phyloP scores from a whole-genome alignment of 2,113 vertebrate species.

The Mixornis gularis region DNA sequence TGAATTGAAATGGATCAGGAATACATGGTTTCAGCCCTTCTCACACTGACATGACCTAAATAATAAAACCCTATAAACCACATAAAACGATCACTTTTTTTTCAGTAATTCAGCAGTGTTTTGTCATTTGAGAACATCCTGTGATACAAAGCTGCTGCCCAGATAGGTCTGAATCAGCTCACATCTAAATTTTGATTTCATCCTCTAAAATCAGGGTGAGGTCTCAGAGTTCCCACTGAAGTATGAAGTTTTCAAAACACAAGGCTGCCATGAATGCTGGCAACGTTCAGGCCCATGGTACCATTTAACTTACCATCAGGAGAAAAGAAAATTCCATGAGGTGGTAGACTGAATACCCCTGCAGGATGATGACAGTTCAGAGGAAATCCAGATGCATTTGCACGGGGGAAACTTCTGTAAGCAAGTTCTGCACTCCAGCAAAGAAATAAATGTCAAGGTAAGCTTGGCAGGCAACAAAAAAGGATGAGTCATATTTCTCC shows the following conservation, averaged over 20 bases:
- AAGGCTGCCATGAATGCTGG: background rate
- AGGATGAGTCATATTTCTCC: slow-evolving; percentile 74
- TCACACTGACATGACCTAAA: background rate
- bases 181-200: background rate
- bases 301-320: background rate
- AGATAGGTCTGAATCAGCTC: background rate
- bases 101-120: background rate
- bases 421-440: slow-evolving; percentile 62
- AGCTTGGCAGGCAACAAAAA: slow-evolving; percentile 67
- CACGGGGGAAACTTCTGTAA: slow-evolving; percentile 68
- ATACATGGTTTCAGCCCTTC: background rate
- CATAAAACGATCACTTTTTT: background rate
- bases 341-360: background rate
- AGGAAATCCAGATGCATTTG: slow-evolving; percentile 77
- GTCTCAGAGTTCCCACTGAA: background rate
- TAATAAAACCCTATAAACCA: background rate
- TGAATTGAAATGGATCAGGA: background rate
- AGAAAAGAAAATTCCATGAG: background rate
- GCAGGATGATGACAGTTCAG: slow-evolving; percentile 52
- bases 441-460: slow-evolving; percentile 83
- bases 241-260: background rate
- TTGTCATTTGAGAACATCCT: background rate
- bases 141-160: background rate
- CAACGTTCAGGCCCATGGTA: background rate
- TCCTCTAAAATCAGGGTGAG: background rate